A percentile compares a stretch with the other conserved stretches of the same genome.
Conservation (phyloP, 1,140 invertebrate species). For the Littorina saxatilis region DNA sequence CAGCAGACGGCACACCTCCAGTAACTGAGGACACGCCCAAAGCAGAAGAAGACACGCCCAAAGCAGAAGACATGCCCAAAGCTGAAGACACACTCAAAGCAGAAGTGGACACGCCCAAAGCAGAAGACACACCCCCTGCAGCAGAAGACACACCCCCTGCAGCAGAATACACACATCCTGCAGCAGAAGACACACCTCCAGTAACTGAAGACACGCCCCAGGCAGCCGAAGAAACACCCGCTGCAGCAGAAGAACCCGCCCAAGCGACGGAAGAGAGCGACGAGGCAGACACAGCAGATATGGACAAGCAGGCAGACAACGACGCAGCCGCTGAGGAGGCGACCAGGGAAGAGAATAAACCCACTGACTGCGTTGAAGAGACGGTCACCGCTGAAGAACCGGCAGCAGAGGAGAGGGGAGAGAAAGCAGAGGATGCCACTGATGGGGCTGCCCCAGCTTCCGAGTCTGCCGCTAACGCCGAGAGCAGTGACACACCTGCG, state of each 20-base stretch:
- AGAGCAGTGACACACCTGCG: neutral
- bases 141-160: neutral
- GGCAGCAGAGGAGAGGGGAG: neutral
- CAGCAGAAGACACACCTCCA: neutral
- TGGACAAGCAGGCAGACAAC: too few species aligned
- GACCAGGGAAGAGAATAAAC: too few species aligned
- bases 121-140: neutral
- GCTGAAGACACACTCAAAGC: neutral
- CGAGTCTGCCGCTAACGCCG: neutral
- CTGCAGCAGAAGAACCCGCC: too few species aligned
- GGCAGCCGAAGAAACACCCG: neutral
- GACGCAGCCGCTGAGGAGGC: too few species aligned
- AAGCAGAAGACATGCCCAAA: neutral
- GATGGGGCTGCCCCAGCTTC: neutral
- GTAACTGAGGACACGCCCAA: neutral
- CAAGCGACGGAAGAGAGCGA: too few species aligned
- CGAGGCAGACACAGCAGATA: too few species aligned
- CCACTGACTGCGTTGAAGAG: neutral
- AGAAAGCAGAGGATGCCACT: neutral
- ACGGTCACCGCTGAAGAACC: neutral
- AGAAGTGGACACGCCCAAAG: neutral
- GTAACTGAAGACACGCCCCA: neutral
- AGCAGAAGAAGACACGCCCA: constrained; percentile 14
- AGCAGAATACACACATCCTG: neutral
- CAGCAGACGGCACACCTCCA: neutral